phyloP scores from a whole-genome alignment of 2,888 invertebrate species.

The Apotomis capreana region DNA sequence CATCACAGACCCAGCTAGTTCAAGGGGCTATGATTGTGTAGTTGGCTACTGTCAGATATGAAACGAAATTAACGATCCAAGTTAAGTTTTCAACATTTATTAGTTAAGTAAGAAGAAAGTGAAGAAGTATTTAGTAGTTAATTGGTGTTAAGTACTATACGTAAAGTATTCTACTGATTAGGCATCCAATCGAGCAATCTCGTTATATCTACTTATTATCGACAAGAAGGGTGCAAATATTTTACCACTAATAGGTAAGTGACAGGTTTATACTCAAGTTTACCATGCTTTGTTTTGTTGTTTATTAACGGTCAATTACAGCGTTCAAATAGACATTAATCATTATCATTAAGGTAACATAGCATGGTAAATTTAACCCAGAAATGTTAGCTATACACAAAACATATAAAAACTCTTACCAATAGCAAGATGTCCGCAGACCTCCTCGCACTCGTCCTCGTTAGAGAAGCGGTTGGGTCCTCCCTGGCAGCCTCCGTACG shows the following conservation, averaged over 20 bases:
- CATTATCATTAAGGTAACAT: too few species aligned
- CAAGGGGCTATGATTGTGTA: too few species aligned
- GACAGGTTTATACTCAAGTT: too few species aligned
- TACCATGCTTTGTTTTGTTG: too few species aligned
- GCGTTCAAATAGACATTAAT: not conserved
- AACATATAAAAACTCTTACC: conserved; percentile 8
- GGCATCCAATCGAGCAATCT: not conserved
- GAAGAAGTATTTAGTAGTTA: not conserved
- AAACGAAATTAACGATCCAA: too few species aligned
- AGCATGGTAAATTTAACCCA: too few species aligned
- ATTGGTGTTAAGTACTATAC: conserved; percentile 3
- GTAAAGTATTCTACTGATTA: not conserved
- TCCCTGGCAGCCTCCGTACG: conserved; percentile 93
- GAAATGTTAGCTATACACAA: too few species aligned
- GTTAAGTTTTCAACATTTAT: not conserved
- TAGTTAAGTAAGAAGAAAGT: not conserved
- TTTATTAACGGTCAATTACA: too few species aligned
- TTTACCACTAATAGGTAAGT: conserved; percentile 6
- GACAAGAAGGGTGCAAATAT: not conserved
- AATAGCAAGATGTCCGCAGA: conserved; percentile 77
- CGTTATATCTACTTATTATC: not conserved
- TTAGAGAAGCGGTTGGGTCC: conserved; percentile 92
- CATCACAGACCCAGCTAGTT: not conserved
- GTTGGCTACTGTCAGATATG: too few species aligned
- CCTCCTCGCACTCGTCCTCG: conserved; percentile 87